Evolutionary conservation across 2,888 invertebrate genomes (phyloP), one percentile per base, ranked within the genome.

Genomic region (Polymixis lichenea): DNA sequence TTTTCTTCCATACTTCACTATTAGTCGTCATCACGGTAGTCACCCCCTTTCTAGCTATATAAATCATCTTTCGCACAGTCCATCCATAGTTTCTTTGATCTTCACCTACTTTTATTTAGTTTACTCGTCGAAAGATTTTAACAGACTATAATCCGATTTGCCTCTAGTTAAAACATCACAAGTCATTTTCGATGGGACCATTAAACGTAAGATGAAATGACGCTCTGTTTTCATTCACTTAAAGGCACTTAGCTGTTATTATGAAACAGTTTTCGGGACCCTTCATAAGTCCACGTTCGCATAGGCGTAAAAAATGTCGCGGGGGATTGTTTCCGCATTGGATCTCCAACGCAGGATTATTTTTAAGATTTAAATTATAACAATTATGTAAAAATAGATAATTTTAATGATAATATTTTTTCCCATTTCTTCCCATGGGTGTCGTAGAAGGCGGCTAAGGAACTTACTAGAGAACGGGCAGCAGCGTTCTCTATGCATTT

Each of bases 181-280:
- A 28, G 46, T 55, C 15, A 53, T 38, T 78, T 77, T 49, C 15
- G 22, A 49, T 53, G 28, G 49, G 28, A 22, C 58, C 38, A 22
- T 75, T 62, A 49, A 61, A 51, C 32, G 61, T 62, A n/a, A 55
- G 17, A 46, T 43, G n/a, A 75, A 62, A 19, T 53, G 28, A 55
- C 25, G 22, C 5, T 53, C 7, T 32, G 25, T 75, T 75, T 38
- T 62, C 22, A 25, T 64, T 53, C 17, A 62, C 74, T 25, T 17
- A 75, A 53, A 46, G 28, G 7, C 53, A 38, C 28, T 56, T n/a
- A 56, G n/a, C n/a, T 43, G 19, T 77, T 77, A n/a, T 65, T 65
- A 64, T 46, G 17, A 75, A 46, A 75, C 22, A 22, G 32, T 49
- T 56, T 19, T 17, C 25, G 15, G 60, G 43, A 46, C 7, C 38